Percentiles rank a stretch among this genome's conserved stretches.
Evolutionary conservation across 1,140 invertebrate species (phyloP).

Genomic region (Tigriopus japonicus): DNA sequence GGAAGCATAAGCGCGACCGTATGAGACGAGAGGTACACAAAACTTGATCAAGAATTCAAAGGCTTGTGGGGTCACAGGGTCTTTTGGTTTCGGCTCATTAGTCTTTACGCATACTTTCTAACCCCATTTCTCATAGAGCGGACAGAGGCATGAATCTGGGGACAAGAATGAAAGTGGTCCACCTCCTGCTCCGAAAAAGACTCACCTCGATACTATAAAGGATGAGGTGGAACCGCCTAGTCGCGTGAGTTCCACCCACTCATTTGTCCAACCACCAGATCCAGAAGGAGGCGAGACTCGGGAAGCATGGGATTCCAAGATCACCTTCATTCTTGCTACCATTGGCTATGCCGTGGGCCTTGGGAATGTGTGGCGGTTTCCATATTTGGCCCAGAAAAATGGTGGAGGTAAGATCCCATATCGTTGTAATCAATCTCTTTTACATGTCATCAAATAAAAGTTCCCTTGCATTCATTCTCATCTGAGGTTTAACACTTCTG

Average conservation of each 20-base stretch:
- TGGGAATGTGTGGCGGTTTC: constrained; percentile 85
- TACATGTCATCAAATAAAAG: no score
- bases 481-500: no score
- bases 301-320: constrained; percentile 80
- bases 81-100: no score
- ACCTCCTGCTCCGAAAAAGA: neutral
- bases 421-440: neutral
- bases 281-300: constrained; percentile 35
- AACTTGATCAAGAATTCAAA: no score
- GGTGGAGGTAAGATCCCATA: constrained; percentile 42
- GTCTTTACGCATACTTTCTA: no score
- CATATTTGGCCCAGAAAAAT: constrained; percentile 76
- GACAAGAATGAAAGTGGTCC: no score
- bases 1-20: no score
- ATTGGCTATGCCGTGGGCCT: constrained; percentile 82
- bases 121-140: no score
- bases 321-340: constrained; percentile 73
- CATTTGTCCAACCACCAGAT: constrained; percentile 12
- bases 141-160: no score
- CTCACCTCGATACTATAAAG: neutral
- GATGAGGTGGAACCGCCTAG: neutral
- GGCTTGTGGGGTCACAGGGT: no score
- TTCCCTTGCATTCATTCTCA: no score
- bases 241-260: neutral
- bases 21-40: no score